Evolutionary conservation across 2,888 invertebrate species (phyloP).

Genomic region (Polydrusus pterygomalis): DNA sequence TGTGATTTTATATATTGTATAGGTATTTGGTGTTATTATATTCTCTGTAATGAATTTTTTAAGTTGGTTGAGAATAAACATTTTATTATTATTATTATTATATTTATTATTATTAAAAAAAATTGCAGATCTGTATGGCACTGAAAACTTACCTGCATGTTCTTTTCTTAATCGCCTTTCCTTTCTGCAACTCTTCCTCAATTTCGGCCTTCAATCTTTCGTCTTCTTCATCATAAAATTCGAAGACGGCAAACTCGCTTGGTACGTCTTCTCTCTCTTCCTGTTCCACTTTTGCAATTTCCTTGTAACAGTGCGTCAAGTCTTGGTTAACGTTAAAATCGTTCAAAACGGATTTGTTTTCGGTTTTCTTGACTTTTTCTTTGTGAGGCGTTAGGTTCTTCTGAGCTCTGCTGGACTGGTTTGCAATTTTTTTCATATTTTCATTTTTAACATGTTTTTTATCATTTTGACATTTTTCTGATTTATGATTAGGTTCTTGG

Average conservation of each 20-base stretch:
- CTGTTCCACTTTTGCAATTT: not conserved
- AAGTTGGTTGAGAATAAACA: no score
- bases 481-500: not conserved
- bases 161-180: slow-evolving; percentile 24
- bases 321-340: not conserved
- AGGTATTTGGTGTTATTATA: no score
- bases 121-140: no score
- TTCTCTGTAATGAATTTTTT: no score
- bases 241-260: slow-evolving; percentile 54
- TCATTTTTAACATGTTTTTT: no score
- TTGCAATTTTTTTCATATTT: not conserved
- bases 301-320: not conserved
- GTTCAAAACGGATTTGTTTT: slow-evolving; percentile 17
- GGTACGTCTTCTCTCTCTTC: slow-evolving; percentile 6
- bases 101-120: no score
- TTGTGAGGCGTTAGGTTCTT: not conserved
- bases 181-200: slow-evolving; percentile 14
- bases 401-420: not conserved
- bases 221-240: slow-evolving; percentile 57
- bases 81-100: no score
- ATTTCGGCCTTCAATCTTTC: slow-evolving; percentile 37
- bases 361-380: not conserved
- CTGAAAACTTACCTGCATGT: slow-evolving; percentile 39
- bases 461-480: not conserved
- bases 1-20: no score